Evolutionary conservation across 2,113 vertebrate genomes (phyloP).

Genomic region (Chaenogobius annularis): DNA sequence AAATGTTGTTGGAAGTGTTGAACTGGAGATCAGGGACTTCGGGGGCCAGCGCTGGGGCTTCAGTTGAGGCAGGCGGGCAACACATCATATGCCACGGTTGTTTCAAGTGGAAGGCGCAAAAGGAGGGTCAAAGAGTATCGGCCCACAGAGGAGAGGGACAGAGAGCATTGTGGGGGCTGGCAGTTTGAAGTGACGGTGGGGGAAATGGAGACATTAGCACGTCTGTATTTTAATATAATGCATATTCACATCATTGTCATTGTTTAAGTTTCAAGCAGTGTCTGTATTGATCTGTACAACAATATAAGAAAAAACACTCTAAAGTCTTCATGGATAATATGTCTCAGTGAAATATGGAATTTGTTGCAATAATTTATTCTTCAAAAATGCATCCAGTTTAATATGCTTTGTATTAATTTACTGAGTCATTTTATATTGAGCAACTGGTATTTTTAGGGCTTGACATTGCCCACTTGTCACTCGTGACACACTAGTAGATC

Average conservation of each 20-base stretch:
- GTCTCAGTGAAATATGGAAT: too few species aligned
- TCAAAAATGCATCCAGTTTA: neutral
- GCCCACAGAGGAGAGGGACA: constrained; percentile 36
- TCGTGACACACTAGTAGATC: too few species aligned
- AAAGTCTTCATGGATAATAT: too few species aligned
- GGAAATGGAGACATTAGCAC: neutral
- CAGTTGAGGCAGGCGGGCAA: constrained; percentile 17
- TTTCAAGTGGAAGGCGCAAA: constrained; percentile 29
- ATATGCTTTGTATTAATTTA: neutral
- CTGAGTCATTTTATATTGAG: neutral
- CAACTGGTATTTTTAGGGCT: neutral
- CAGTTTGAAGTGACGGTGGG: constrained; percentile 8
- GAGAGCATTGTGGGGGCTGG: constrained; percentile 31
- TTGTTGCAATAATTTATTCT: too few species aligned
- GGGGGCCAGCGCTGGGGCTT: constrained; percentile 13
- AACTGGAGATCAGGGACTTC: constrained; percentile 34
- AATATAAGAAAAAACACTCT: too few species aligned
- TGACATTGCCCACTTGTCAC: too few species aligned
- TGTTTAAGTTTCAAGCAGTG: neutral
- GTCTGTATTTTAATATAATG: neutral
- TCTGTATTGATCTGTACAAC: too few species aligned
- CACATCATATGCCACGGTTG: constrained; percentile 20
- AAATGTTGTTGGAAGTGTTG: constrained; percentile 37
- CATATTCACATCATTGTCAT: constrained; percentile 1
- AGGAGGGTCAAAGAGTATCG: constrained; percentile 47